phyloP scores from a whole-genome alignment of 2,888 invertebrate genomes.

The Caenorhabditis sp. region DNA sequence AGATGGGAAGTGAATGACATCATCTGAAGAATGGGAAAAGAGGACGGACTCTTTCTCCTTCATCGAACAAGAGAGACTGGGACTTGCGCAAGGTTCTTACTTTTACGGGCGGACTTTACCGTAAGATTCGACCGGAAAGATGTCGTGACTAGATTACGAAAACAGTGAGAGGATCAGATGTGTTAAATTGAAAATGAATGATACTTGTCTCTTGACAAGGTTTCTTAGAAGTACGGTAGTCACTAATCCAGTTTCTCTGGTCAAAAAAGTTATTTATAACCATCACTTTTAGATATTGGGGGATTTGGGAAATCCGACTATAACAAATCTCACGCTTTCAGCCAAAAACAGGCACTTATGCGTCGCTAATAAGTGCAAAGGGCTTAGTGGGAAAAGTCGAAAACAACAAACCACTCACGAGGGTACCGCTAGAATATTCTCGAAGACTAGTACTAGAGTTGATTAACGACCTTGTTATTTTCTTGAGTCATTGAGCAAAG shows the following conservation, averaged over 20 bases:
- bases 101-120: constrained; percentile 13
- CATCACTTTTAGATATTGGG: too few relatives aligned
- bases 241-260: background rate
- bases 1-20: constrained; percentile 4
- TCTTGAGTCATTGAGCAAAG: constrained; percentile 31
- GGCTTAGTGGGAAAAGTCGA: constrained; percentile 8
- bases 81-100: constrained; percentile 19
- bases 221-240: background rate
- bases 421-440: constrained; percentile 25
- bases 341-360: background rate
- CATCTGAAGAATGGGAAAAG: constrained; percentile 10
- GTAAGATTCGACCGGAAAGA: constrained; percentile 23
- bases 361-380: background rate
- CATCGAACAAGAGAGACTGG: background rate
- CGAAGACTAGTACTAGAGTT: constrained; percentile 6
- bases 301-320: too few relatives aligned
- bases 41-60: constrained; percentile 35
- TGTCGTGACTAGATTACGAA: constrained; percentile 11
- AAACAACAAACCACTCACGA: constrained; percentile 5
- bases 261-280: too few relatives aligned
- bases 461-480: constrained; percentile 7
- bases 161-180: background rate
- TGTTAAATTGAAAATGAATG: background rate
- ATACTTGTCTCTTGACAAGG: background rate
- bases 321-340: too few relatives aligned